Base-by-base conservation (phyloP, 2,797 vertebrate genomes). In the Hypotaenidia okinawae region DNA sequence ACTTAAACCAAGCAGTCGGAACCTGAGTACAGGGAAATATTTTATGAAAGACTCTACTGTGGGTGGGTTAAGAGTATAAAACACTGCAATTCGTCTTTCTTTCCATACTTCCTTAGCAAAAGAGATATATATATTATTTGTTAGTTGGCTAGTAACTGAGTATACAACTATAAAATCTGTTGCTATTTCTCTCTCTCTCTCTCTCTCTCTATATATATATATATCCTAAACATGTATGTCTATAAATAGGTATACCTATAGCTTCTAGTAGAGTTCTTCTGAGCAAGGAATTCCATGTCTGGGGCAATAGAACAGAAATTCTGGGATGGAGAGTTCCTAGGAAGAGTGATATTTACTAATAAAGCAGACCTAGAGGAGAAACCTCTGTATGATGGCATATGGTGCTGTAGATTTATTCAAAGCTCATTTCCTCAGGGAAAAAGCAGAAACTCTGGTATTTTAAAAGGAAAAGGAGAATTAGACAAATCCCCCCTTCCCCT, bases 51-150 rank as follows among this genome's bases (percentile, higher is more conserved):
- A 47, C 16, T 75, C 37, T 49, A 18, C 45, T 76, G 22, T 73
- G 80, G 43, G 39, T 23, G 12, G 62, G 75, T 77, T 88, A 81
- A 80, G 19, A 59, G 25, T n/a, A 23, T 16, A 75, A 78, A 94
- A 69, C 16, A 25, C 45, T 47, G 22, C 11, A 74, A 16, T 51
- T 14, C 37, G 51, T 6, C 8, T 81, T 78, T 86, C 21, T 27
- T 90, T 78, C n/a, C 37, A 69, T n/a, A 88, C 2, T 3, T 7
- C 43, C 68, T 61, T 12, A 62, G 32, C 3, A 23, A 45, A 62
- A 62, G 27, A 54, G 12, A 47, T 17, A 41, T 5, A 6, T 32
- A 19, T 3, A 1, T 49, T 59, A 35, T 4, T 0, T 32, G 5
- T 43, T 78, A 41, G 4, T 14, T 64, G 6, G 4, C 17, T 58